Evolutionary conservation across 2,797 vertebrate species (phyloP).

Genomic region (Leontocebus nigricollis): DNA sequence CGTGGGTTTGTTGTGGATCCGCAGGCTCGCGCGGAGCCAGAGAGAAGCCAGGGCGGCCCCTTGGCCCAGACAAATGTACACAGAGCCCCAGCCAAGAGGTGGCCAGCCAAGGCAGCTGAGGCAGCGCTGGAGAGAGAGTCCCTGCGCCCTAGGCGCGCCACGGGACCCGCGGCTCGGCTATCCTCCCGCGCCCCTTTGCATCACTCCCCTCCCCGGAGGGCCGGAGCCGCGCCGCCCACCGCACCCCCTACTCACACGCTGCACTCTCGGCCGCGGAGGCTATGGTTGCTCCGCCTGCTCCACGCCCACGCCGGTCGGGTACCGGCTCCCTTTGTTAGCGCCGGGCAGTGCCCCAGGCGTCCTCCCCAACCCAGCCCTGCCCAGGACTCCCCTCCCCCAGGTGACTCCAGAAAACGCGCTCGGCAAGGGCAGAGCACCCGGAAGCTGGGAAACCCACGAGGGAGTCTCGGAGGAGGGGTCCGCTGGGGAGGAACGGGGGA

Average conservation of each 20-base stretch:
- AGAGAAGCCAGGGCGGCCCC: not conserved
- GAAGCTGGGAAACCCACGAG: not conserved
- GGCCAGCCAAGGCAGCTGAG: not conserved
- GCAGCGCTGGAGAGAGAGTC: not conserved
- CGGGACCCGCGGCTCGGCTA: not conserved
- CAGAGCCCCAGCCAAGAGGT: not conserved
- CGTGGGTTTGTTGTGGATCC: constrained; percentile 69
- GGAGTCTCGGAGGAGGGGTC: not conserved
- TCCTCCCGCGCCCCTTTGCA: not conserved
- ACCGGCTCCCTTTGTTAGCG: constrained; percentile 73
- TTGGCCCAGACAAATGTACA: not conserved
- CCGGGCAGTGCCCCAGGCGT: constrained; percentile 47
- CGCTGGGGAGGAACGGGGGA: not conserved
- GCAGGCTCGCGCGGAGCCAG: not conserved
- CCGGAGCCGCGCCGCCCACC: not conserved
- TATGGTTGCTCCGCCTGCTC: not conserved
- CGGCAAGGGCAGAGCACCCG: not conserved
- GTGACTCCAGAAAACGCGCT: not conserved
- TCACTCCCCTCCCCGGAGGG: not conserved
- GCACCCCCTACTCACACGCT: constrained; percentile 62
- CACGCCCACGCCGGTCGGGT: not conserved
- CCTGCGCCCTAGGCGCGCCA: not conserved
- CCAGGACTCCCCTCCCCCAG: constrained; percentile 47
- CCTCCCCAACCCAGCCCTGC: constrained; percentile 7
- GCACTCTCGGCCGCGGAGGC: not conserved